Evolutionary conservation across 2,888 invertebrate genomes (phyloP), one percentile per base, ranked within the genome.

Genomic region (Cecidostiba fungosa): DNA sequence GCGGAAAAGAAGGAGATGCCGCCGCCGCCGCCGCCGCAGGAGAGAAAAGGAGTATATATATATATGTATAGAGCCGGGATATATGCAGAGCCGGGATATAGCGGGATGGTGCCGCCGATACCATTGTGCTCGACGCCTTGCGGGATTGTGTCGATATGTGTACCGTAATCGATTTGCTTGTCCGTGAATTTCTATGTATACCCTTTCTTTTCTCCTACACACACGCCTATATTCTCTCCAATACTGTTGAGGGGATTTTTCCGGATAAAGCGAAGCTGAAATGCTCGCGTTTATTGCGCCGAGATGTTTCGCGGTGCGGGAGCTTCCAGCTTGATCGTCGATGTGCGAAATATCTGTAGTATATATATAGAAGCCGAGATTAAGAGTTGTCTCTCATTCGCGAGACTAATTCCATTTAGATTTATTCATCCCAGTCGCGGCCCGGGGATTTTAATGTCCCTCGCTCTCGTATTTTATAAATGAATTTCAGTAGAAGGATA

Each of bases 131-230:
- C 72, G 39, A n/a, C 72, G 66, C 66, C 26, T 66, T 66, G 66
- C 66, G 66, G 66, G n/a, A 36, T 32, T 66, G 59, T 82, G 26
- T 73, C 78, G 78, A 77, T 77, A 76, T 47, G 50, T 26, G 62
- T 66, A 66, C 47, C 76, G n/a, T 76, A 84, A 80, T 84, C 84
- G 84, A 84, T 84, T 70, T 62, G 29, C 59, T 66, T 47, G 39
- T 43, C 29, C 84, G 54, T 32, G 66, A 79, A 74, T 74, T 84
- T 80, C 54, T 66, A 12, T 8, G 8, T 14, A n/a, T n/a, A n/a
- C 26, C 14, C 29, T 66, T 26, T 66, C n/a, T n/a, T n/a, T n/a
- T n/a, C n/a, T 66, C 8, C 66, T n/a, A 43, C 12, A 43, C 43
- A 10, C 43, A 12, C 43, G 19, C 4, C 4, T 54, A 10, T 54